Evolutionary conservation across 2,888 invertebrate genomes (phyloP), one percentile per base, ranked within the genome.

Genomic region (Chrysomela aeneicollis): DNA sequence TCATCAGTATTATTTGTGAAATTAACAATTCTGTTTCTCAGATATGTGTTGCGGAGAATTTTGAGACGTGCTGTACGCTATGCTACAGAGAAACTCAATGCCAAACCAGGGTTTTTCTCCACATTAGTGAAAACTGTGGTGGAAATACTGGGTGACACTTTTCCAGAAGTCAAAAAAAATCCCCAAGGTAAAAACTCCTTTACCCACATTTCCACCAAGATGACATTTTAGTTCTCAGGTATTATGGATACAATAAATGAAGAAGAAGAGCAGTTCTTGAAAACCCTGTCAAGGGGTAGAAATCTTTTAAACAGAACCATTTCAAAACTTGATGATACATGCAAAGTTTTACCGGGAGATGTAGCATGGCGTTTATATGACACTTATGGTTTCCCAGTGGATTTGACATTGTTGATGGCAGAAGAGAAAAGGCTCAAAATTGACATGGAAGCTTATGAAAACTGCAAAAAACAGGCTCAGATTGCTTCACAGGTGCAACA

Each of bases 351-450:
- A 69, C 97, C 98, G 37, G 97, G 98, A 60, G 96, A 98, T 83
- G 90, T 99, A 54, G 98, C 98, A 0, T 99, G 99, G 99, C 88
- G 97, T 21, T 85, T 99, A 61, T 99, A 99, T 82, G 99, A 99
- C 79, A 99, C 99, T 0, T 99, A 98, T 80, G 99, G 99, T 17
- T 99, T 99, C 81, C 99, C 99, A 0, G 89, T 98, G 59, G 99
- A 99, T 86, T 87, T 99, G 69, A 99, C 99, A 0, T 92, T 93
- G 76, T 85, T 99, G 32, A 99, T 99, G 98, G 93, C 93, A 54
- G 99, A 99, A 85, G 99, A 99, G 84, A 94, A 92, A 77, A 93
- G 92, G 0, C 85, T 99, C 4, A 82, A 84, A 60, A 92, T 99
- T 69, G 95, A 99, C 81, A 92, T 95, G 91, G 85, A 83, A 26